Evolutionary conservation across 2,113 vertebrate genomes (phyloP), one percentile per base, ranked within the genome.

Genomic region (Circaetus gallicus): DNA sequence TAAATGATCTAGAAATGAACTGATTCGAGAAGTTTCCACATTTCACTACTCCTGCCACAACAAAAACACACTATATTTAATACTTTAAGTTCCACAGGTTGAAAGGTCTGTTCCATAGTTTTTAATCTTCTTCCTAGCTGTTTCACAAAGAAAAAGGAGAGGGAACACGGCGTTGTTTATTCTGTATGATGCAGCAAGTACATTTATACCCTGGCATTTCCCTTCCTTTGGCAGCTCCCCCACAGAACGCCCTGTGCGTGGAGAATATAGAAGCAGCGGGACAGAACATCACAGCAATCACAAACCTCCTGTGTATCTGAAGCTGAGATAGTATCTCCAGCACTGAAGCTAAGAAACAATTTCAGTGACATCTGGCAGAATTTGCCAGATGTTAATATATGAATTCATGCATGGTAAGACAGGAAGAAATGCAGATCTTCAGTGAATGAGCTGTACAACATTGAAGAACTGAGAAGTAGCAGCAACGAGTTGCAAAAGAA

Each of bases 361-460:
- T 92, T 84, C 77, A 76, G 56, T 84, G 83, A 82, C 92, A 95
- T 95, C 89, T 97, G 90, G 91, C 70, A 91, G 43, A 90, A 89
- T 83, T n/a, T 81, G 10, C 74, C 90, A 96, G 92, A 90, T 96
- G 95, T 88, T 88, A 86, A 45, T 59, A 86, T 59, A 55, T 67
- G 88, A 92, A 94, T 86, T 81, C 72, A 92, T 63, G 79, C 82
- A 74, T 34, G 38, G 22, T 43, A 81, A 82, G 58, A 43, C 24
- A 83, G 85, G 36, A 82, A 88, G 84, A 95, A 96, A 31, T 28
- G 53, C n/a, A 38, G 16, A 62, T 90, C 53, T 93, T 89, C 42
- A 81, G 29, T 85, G 78, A 93, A 73, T 21, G 12, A 83, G 63
- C 34, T 66, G 26, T 56, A 70, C 62, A 92, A 90, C 38, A 90